Evolutionary conservation across 2,888 invertebrate genomes (phyloP).

Genomic region (Leptopilina syphax): DNA sequence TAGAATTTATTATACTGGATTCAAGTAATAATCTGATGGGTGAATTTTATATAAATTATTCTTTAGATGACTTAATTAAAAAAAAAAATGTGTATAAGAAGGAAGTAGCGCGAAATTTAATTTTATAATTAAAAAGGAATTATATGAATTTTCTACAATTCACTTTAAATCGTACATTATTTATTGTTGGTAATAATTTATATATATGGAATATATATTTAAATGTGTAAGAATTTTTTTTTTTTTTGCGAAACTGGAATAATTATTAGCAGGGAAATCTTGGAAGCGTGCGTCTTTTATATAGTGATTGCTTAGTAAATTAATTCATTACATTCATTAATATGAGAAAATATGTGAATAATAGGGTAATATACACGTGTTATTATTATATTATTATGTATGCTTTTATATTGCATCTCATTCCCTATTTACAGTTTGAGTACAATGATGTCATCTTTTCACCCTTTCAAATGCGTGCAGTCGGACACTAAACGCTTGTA

Average conservation of each 20-base stretch:
- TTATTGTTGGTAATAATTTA: background rate
- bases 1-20: background rate
- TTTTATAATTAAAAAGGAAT: background rate
- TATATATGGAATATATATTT: no score
- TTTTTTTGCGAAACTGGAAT: no score
- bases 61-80: background rate
- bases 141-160: background rate
- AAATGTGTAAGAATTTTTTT: no score
- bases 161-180: background rate
- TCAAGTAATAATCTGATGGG: background rate
- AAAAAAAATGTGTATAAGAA: background rate
- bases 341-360: no score
- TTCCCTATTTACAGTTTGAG: conserved; percentile 1
- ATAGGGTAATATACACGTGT: no score
- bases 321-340: background rate
- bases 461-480: conserved; percentile 27
- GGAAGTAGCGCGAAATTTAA: background rate
- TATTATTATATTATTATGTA: no score
- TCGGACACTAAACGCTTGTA: conserved; percentile 16
- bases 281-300: background rate
- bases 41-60: conserved; percentile 1
- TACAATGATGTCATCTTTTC: conserved; percentile 32
- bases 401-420: background rate
- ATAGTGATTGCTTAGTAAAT: background rate
- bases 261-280: no score